Percentiles rank a stretch among this genome's conserved stretches.
Conservation (phyloP, 2,888 invertebrate genomes). For the Tipula helvola region DNA sequence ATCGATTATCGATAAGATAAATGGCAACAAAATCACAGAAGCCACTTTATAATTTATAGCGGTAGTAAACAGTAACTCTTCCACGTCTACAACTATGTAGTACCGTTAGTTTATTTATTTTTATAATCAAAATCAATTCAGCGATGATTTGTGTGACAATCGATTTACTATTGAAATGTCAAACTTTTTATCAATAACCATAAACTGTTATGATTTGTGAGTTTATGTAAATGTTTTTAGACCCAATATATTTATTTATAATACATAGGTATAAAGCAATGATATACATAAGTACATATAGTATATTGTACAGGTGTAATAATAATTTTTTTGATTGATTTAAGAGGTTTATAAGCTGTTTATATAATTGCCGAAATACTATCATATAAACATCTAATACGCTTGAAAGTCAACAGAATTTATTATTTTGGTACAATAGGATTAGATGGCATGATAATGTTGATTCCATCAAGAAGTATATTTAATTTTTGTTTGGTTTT, state of each 20-base stretch:
- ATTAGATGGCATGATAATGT: not conserved
- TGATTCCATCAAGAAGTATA: not conserved
- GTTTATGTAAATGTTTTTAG: not conserved
- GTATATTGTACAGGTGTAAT: not conserved
- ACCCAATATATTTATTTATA: no score
- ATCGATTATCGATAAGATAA: not conserved
- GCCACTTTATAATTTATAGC: not conserved
- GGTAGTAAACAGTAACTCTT: not conserved
- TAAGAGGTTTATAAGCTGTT: not conserved
- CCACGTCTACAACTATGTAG: not conserved
- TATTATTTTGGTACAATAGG: not conserved
- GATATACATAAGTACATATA: not conserved
- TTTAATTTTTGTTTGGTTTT: not conserved
- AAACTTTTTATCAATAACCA: not conserved
- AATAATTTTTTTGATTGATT: not conserved
- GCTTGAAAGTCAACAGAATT: not conserved
- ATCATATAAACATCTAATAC: not conserved
- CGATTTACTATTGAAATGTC: not conserved
- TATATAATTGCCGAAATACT: not conserved
- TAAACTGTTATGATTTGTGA: not conserved
- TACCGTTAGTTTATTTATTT: not conserved
- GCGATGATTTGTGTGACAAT: not conserved
- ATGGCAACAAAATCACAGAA: not conserved
- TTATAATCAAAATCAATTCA: not conserved
- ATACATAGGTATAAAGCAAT: no score